Evolutionary conservation across 2,797 vertebrate genomes (phyloP).

Genomic region (Neoniphon sammara): DNA sequence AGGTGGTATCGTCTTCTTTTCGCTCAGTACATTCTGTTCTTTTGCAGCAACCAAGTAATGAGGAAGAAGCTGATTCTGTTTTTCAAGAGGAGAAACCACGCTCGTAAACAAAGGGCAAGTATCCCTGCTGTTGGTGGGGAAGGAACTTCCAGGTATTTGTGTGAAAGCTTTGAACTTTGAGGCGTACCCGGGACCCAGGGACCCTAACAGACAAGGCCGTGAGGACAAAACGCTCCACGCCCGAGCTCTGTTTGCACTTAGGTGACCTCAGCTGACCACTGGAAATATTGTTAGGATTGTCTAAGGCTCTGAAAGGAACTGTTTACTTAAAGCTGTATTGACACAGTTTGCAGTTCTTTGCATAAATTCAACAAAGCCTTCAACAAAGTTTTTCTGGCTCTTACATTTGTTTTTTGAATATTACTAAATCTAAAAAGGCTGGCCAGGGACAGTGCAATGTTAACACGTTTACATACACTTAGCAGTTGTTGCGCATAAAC

Average conservation of each 20-base stretch:
- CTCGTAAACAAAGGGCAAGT: constrained; percentile 97
- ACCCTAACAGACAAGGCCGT: constrained; percentile 2
- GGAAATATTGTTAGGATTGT: neutral
- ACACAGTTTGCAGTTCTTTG: neutral
- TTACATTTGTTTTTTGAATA: neutral
- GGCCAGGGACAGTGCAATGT: neutral
- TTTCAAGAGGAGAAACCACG: constrained; percentile 99
- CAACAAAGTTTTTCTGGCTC: constrained; percentile 7
- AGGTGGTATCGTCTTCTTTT: neutral
- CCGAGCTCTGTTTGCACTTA: constrained; percentile 13
- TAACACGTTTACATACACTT: neutral
- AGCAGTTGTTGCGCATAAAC: too few species aligned
- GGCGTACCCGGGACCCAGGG: constrained; percentile 2
- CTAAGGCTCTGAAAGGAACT: neutral
- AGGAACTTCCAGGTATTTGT: constrained; percentile 40
- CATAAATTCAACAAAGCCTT: neutral
- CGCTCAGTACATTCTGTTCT: constrained; percentile 56
- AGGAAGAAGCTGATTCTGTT: constrained; percentile 99
- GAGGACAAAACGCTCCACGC: constrained; percentile 11
- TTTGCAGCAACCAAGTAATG: constrained; percentile 97
- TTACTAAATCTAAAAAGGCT: neutral
- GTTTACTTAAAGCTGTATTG: constrained; percentile 25
- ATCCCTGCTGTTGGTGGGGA: constrained; percentile 16
- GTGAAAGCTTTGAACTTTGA: constrained; percentile 19
- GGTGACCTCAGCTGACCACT: constrained; percentile 29